Evolutionary conservation across 2,113 vertebrate species (phyloP), one percentile per base, ranked within the genome.

Genomic region (Aspiorhynchus laticeps): DNA sequence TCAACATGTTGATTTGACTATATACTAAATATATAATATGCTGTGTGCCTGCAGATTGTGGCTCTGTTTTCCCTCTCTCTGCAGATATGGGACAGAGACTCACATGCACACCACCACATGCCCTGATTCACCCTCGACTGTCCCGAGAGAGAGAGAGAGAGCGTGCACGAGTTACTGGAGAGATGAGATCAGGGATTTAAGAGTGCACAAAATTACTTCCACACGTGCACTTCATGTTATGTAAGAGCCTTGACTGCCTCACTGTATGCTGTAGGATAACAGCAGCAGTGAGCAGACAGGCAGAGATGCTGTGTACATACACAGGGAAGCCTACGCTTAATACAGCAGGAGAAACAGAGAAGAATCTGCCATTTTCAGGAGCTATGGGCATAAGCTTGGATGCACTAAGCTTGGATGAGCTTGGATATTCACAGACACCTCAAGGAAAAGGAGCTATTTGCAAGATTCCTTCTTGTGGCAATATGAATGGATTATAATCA

Each of bases 201-300:
- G 79, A 86, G 87, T 63, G 85, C 84, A 86, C 74, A 77, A 76
- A 84, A 87, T 89, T 59, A 53, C 56, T 76, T 85, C 28, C 82
- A 85, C 85, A 87, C 88, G 59, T 85, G 88, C 83, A 84, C 75
- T 81, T 80, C 81, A 38, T 83, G 88, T 89, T 89, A 89, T 74
- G 83, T 78, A 89, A 87, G 65, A 80, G 36, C 77, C 48, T 69
- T 73, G 84, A 75, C 65, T 84, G 74, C 15, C 75, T 56, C 67
- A 71, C 65, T 36, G 81, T 80, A 28, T 63, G 80, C 88, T 84
- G 88, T 28, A 86, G 80, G 36, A 88, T 77, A 87, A 73, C 78
- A 59, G 48, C n/a, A 56, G 85, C 65, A 59, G 33, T 24, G 85
- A 74, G 77, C 26, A 63, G 85, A 71, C 43, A 53, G 73, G 71